phyloP scores from a whole-genome alignment of 2,888 invertebrate genomes.

The Agonopterix heracliana region DNA sequence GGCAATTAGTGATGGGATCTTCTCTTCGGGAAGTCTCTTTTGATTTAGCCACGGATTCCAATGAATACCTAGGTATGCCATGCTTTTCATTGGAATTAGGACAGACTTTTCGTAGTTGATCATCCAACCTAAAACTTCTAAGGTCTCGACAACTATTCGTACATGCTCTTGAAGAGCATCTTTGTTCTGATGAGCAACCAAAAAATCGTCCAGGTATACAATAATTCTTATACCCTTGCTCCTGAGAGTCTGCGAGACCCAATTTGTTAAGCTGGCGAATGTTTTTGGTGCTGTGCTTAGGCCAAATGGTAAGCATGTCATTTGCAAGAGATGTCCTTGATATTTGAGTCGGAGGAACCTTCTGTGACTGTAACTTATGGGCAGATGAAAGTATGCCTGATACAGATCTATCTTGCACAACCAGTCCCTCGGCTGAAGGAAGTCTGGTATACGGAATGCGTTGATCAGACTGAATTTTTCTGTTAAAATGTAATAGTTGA shows the following conservation, averaged over 20 bases:
- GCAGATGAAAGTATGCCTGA: constrained; percentile 22
- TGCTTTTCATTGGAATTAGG: constrained; percentile 4
- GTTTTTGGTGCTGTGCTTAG: constrained; percentile 22
- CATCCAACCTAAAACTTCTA: constrained; percentile 13
- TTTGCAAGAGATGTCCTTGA: constrained; percentile 11
- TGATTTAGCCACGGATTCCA: constrained; percentile 15
- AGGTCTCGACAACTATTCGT: neutral
- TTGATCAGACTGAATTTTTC: no score
- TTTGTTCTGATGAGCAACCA: constrained; percentile 13
- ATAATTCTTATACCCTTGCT: constrained; percentile 10
- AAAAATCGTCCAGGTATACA: constrained; percentile 18
- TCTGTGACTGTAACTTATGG: constrained; percentile 14
- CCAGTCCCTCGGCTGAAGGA: no score
- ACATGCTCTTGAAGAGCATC: constrained; percentile 9
- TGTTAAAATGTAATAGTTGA: no score
- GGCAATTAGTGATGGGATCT: neutral
- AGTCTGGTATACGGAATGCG: no score
- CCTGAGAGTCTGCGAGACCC: constrained; percentile 14
- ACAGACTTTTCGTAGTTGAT: constrained; percentile 14
- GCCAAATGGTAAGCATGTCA: constrained; percentile 29
- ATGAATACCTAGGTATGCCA: constrained; percentile 13
- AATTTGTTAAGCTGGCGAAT: constrained; percentile 16
- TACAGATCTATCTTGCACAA: no score
- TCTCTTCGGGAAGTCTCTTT: constrained; percentile 11
- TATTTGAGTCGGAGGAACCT: constrained; percentile 20